Base-by-base conservation (phyloP, 2,888 invertebrate species). In the Noctuana brunneofusca region DNA sequence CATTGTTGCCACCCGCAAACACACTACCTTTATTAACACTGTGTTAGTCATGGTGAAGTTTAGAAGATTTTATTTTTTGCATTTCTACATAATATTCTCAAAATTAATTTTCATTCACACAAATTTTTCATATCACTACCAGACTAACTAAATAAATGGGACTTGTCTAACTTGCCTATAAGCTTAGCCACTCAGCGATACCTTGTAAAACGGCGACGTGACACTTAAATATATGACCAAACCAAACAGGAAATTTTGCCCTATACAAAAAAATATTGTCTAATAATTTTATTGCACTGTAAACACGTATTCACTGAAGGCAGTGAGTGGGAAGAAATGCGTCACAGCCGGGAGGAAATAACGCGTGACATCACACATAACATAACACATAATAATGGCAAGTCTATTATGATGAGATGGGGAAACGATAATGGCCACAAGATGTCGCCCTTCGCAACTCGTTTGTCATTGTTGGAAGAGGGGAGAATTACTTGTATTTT, bases 1-100 rank as follows among this genome's bases (percentile, higher is more conserved):
- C 73, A 74, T 75, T 75, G 69, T 38, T 69, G 69, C 63, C 69
- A 67, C 38, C 65, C 50, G 63, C 59, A 62, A 35, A 53, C 35
- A 22, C 5, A 20, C 53, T 22, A 18, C 41, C 27, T 43, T 43
- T 43, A 18, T 41, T 43, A 43, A 18, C 5, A 9, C 27, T 43
- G 12, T 24, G 22, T 43, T 43, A 3, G 43, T 0, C 18, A 12
- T 48, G 22, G 43, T 18, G 3, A 5, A 3, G 4, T 27, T 27
- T 27, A 8, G n/a, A n/a, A n/a, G n/a, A n/a, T n/a, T n/a, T n/a
- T n/a, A n/a, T n/a, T n/a, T n/a, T n/a, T n/a, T n/a, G n/a, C n/a
- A n/a, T n/a, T n/a, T n/a, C n/a, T n/a, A n/a, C n/a, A n/a, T n/a
- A n/a, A n/a, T n/a, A n/a, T n/a, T n/a, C n/a, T n/a, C n/a, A n/a